Base-by-base conservation (phyloP, 2,888 invertebrate species). In the Salpingus planirostris region DNA sequence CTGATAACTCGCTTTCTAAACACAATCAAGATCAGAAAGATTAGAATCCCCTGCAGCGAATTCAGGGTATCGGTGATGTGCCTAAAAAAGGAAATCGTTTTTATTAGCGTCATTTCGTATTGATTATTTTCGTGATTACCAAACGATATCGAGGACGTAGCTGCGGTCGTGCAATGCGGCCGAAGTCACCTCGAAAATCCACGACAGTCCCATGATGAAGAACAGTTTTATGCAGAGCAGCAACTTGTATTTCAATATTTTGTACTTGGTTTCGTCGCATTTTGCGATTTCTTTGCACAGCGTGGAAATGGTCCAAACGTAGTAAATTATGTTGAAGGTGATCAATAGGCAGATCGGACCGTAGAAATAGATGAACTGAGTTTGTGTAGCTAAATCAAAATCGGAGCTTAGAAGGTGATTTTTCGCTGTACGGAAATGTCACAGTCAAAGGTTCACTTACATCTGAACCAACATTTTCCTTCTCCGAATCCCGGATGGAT, bases 201-300 rank as follows among this genome's bases (percentile, higher is more conserved):
- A 82, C 0, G 76, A 72, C 26, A 80, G 66, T 2, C 81, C 82
- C 78, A 80, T 81, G 1, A 80, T 70, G 3, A 80, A 60, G 45
- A 78, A 76, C 34, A 82, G 61, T 55, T 78, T 80, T 2, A 78
- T 52, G 31, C 77, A 80, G 13, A 80, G 59, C 15, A 71, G 60
- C 47, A 77, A 76, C 47, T 71, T 74, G 59, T 70, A 72, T 57
- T 70, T 73, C n/a, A 73, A 60, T 28, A 67, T 49, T 67, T 49
- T 72, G 65, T 26, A 71, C 46, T 45, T 67, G 69, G 47, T 68
- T 12, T 69, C 68, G 49, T 67, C 69, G 33, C 69, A 69, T 42
- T 69, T 67, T 36, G 62, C 66, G 8, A 67, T 69, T 26, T 72
- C 67, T 32, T 55, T 65, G 74, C 76, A 78, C 26, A 81, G 62